phyloP scores from a whole-genome alignment of 2,888 invertebrate species.

The Erebia palarica region DNA sequence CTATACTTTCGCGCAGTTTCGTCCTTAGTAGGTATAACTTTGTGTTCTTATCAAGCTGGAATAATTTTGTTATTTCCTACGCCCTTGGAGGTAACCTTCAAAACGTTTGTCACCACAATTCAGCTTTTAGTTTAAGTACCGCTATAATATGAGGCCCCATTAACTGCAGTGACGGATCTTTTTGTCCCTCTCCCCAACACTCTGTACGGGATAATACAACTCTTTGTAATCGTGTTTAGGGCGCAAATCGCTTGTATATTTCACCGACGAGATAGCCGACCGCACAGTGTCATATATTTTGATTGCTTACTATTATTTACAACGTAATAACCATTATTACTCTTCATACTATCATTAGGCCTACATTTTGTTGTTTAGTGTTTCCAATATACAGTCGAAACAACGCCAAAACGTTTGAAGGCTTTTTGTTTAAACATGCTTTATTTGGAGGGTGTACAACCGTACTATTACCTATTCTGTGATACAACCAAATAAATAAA shows the following conservation, averaged over 20 bases:
- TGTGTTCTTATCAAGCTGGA: too few relatives aligned
- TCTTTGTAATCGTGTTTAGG: constrained; percentile 54
- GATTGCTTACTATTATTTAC: constrained; percentile 48
- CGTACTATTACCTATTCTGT: too few relatives aligned
- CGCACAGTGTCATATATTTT: constrained; percentile 47
- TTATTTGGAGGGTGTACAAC: too few relatives aligned
- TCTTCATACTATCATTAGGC: constrained; percentile 39
- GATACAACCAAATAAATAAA: too few relatives aligned
- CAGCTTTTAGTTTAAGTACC: constrained; percentile 57
- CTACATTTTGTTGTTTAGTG: constrained; percentile 36
- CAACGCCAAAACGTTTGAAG: constrained; percentile 29
- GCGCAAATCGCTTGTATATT: constrained; percentile 56
- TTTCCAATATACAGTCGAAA: constrained; percentile 29
- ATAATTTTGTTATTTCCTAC: not conserved
- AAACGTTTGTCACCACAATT: constrained; percentile 48
- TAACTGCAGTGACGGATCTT: constrained; percentile 57
- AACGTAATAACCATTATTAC: constrained; percentile 42
- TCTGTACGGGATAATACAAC: constrained; percentile 55
- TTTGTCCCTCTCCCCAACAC: constrained; percentile 50
- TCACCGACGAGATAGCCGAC: constrained; percentile 41
- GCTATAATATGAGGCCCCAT: constrained; percentile 57
- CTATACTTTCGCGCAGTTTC: too few relatives aligned
- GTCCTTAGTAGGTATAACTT: too few relatives aligned
- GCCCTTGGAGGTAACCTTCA: constrained; percentile 13
- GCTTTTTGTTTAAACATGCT: constrained; percentile 29